Conservation (phyloP, 2,113 vertebrate genomes). For the Chascanopsetta lugubris region DNA sequence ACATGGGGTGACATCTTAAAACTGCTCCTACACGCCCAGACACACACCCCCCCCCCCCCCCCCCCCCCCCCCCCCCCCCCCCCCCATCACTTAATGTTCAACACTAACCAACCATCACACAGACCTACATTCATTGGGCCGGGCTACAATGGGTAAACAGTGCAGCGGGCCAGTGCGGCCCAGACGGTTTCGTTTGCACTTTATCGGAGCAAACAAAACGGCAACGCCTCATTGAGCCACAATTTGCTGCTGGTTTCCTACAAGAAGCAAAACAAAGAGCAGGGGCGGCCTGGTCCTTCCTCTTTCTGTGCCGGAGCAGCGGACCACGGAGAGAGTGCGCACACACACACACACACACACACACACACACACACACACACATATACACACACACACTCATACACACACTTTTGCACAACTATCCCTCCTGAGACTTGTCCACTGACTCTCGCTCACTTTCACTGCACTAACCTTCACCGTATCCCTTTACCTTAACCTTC, state of each 20-base stretch:
- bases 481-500: too few species aligned
- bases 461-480: too few species aligned
- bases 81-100: constrained; percentile 65
- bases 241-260: constrained; percentile 78
- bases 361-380: constrained; percentile 43
- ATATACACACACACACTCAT: constrained; percentile 42
- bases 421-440: too few species aligned
- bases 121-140: constrained; percentile 65
- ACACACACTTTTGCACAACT: too few species aligned
- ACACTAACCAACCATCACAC: constrained; percentile 73
- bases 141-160: constrained; percentile 62
- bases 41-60: background rate
- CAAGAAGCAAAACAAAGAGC: constrained; percentile 77
- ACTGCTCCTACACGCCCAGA: too few species aligned
- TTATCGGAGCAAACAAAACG: constrained; percentile 74
- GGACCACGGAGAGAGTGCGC: constrained; percentile 62
- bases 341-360: constrained; percentile 39
- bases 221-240: constrained; percentile 75
- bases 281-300: constrained; percentile 60
- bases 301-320: constrained; percentile 76
- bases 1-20: too few species aligned
- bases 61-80: background rate
- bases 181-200: constrained; percentile 75
- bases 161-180: constrained; percentile 51
- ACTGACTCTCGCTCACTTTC: too few species aligned